phyloP scores from a whole-genome alignment of 2,797 vertebrate genomes.

The Setipinna tenuifilis region DNA sequence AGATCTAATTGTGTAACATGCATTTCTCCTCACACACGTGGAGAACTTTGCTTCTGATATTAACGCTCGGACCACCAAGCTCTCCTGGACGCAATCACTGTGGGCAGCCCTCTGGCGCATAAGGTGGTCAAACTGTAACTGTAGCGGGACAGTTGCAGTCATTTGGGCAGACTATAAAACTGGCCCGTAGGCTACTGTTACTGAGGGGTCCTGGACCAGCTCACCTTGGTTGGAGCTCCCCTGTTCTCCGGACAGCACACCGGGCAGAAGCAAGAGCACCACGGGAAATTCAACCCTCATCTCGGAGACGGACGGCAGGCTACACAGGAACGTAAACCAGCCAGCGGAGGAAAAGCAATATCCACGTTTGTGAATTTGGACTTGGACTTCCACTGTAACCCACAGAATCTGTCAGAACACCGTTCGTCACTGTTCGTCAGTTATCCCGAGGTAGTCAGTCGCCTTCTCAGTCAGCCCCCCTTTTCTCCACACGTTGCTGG shows the following conservation, averaged over 20 bases:
- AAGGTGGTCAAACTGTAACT: too few relatives aligned
- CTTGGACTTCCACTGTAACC: background rate
- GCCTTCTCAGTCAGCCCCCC: constrained; percentile 52
- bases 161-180: background rate
- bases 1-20: too few relatives aligned
- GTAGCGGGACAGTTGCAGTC: background rate
- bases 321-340: constrained; percentile 44
- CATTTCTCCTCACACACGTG: too few relatives aligned
- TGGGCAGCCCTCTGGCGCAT: too few relatives aligned
- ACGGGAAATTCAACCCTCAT: constrained; percentile 67
- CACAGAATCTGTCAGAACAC: background rate
- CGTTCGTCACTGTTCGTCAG: background rate
- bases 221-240: constrained; percentile 78
- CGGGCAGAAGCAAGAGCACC: constrained; percentile 69
- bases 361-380: background rate
- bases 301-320: constrained; percentile 61
- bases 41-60: too few relatives aligned
- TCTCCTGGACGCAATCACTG: too few relatives aligned
- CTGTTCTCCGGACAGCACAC: constrained; percentile 71
- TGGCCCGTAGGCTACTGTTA: background rate
- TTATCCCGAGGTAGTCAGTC: constrained; percentile 42
- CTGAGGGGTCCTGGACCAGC: constrained; percentile 30
- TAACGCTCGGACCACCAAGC: too few relatives aligned
- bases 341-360: constrained; percentile 30
- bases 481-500: constrained; percentile 45